These are phyloP conservation scores for Babylonia areolata DNA, from an alignment of 1,140 invertebrate genomes.

Conservation along the genomic window DNA sequence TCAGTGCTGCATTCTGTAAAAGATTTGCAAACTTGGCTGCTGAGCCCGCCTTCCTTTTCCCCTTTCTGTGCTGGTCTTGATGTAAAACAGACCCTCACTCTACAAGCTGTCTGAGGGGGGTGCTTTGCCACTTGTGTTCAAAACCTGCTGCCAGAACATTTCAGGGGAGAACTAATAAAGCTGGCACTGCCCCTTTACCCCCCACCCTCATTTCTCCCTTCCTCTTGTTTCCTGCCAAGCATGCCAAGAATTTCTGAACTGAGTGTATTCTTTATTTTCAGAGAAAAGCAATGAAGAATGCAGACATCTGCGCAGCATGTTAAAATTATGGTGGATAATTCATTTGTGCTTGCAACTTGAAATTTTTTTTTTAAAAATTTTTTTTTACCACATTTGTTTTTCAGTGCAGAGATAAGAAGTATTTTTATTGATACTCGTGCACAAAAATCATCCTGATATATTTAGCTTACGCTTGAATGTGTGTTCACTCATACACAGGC, in stretches of 20 bases:
- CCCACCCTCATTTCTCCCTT: neutral
- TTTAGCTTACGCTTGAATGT: no score
- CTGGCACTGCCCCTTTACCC: neutral
- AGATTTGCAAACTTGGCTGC: neutral
- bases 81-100: neutral
- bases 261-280: neutral
- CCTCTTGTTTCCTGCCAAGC: neutral
- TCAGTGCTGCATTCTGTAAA: no score
- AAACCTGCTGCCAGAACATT: neutral
- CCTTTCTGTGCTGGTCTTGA: neutral
- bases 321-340: neutral
- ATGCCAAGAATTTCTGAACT: neutral
- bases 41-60: neutral
- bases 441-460: no score
- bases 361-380: no score
- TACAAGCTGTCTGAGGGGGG: neutral
- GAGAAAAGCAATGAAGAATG: neutral
- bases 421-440: no score
- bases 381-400: no score
- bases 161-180: neutral
- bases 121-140: neutral
- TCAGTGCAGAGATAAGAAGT: no score
- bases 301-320: neutral
- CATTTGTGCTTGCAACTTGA: neutral
- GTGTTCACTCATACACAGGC: no score